A percentile compares a stretch with the other conserved stretches of the same genome.
Conservation (phyloP, 1,140 invertebrate genomes). For the Aphelenchoides avenae region DNA sequence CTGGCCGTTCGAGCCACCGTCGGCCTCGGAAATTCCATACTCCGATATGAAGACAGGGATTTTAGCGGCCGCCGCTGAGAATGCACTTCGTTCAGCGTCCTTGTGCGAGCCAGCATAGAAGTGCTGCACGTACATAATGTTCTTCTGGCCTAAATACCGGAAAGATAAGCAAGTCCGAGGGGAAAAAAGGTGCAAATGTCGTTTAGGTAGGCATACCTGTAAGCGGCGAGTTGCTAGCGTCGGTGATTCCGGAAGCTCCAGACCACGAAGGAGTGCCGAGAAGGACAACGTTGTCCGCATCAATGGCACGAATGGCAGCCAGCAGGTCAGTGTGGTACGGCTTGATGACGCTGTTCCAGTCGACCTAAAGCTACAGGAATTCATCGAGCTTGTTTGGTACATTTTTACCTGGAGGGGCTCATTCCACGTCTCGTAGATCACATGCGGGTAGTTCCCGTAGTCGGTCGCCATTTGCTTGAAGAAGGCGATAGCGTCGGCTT, state of each 20-base stretch:
- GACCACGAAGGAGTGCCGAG: slow-evolving; percentile 22
- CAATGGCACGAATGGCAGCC: slow-evolving; percentile 16
- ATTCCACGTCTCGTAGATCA: too few relatives aligned
- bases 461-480: too few relatives aligned
- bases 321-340: slow-evolving; percentile 3
- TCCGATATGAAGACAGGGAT: slow-evolving; percentile 27
- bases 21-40: slow-evolving; percentile 22
- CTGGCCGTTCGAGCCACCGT: slow-evolving; percentile 16
- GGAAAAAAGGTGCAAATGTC: too few relatives aligned
- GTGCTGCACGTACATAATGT: slow-evolving; percentile 21
- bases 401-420: too few relatives aligned
- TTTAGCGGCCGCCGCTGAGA: neutral
- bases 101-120: slow-evolving; percentile 27
- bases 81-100: too few relatives aligned
- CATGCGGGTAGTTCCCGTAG: too few relatives aligned
- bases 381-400: too few relatives aligned
- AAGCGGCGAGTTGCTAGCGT: neutral
- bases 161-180: too few relatives aligned
- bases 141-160: slow-evolving; percentile 19
- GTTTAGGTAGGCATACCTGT: neutral
- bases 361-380: neutral
- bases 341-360: neutral
- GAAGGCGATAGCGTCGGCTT: neutral
- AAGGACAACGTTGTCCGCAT: slow-evolving; percentile 26
- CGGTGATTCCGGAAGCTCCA: neutral